phyloP scores from a whole-genome alignment of 1,140 invertebrate species.

The Lepidurus arcticus region DNA sequence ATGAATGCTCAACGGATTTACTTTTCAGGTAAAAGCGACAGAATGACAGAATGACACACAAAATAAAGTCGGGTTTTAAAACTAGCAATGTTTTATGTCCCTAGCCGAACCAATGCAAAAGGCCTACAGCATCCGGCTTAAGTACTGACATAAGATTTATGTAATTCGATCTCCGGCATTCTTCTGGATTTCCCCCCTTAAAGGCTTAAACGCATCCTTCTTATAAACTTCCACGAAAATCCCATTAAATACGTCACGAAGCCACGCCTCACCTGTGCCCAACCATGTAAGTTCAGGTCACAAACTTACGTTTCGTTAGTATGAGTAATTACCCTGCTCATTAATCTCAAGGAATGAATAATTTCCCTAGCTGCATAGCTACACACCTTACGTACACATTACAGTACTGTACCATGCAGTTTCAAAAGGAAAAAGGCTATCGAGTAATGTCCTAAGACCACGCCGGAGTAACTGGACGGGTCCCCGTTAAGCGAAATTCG shows the following conservation, averaged over 20 bases:
- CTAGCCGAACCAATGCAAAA: not conserved
- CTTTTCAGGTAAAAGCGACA: not conserved
- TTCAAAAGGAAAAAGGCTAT: too few relatives aligned
- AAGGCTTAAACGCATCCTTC: not conserved
- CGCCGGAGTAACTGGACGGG: too few relatives aligned
- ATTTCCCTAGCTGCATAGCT: too few relatives aligned
- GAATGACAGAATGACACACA: not conserved
- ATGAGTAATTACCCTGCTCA: too few relatives aligned
- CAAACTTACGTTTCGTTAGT: too few relatives aligned
- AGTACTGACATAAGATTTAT: not conserved
- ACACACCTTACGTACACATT: too few relatives aligned
- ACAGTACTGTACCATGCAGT: too few relatives aligned
- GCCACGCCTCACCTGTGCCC: not conserved
- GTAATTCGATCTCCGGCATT: not conserved
- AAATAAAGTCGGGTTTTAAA: not conserved
- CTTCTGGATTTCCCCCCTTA: not conserved
- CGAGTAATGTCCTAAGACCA: too few relatives aligned
- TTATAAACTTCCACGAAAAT: conserved; percentile 11
- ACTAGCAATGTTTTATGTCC: not conserved
- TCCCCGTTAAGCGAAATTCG: too few relatives aligned
- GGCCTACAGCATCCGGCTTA: conserved; percentile 2
- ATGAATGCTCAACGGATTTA: not conserved
- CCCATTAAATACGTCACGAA: not conserved
- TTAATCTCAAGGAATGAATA: too few relatives aligned
- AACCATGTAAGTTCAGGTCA: too few relatives aligned